Evolutionary conservation across 2,113 vertebrate species (phyloP).

Genomic region (Irena cyanogastra): DNA sequence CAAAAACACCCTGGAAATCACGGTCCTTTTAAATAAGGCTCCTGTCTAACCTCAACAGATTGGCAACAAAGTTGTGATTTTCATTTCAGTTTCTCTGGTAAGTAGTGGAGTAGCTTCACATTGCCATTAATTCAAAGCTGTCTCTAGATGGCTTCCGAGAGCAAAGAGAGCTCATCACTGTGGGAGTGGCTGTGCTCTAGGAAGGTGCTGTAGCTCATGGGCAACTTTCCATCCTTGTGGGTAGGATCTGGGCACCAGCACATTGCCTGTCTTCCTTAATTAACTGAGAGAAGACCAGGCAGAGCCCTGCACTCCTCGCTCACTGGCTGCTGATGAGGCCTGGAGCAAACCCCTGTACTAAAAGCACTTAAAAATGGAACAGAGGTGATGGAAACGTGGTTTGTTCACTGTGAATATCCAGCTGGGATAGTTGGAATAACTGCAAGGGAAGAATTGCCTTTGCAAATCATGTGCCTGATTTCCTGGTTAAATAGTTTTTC

Average conservation of each 20-base stretch:
- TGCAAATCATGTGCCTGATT: slow-evolving; percentile 19
- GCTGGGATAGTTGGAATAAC: slow-evolving; percentile 7
- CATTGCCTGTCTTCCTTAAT: not conserved
- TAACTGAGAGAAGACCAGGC: not conserved
- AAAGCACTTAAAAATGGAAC: not conserved
- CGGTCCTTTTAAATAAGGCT: not conserved
- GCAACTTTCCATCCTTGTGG: not conserved
- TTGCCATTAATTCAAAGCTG: not conserved
- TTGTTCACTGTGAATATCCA: slow-evolving; percentile 44
- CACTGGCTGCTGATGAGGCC: not conserved
- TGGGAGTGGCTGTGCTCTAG: not conserved
- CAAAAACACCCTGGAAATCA: not conserved
- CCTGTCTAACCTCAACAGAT: not conserved
- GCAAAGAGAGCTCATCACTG: not conserved
- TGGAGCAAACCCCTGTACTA: not conserved
- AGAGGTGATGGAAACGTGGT: not conserved
- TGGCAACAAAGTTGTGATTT: not conserved
- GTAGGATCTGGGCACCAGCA: not conserved
- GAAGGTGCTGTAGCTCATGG: not conserved
- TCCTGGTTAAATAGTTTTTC: not conserved
- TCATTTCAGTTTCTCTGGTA: not conserved
- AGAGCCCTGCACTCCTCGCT: not conserved
- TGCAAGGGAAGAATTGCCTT: slow-evolving; percentile 5
- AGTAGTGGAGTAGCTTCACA: not conserved
- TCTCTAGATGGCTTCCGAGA: not conserved